Conservation (phyloP, 1,140 invertebrate genomes). For the Delia radicum region DNA sequence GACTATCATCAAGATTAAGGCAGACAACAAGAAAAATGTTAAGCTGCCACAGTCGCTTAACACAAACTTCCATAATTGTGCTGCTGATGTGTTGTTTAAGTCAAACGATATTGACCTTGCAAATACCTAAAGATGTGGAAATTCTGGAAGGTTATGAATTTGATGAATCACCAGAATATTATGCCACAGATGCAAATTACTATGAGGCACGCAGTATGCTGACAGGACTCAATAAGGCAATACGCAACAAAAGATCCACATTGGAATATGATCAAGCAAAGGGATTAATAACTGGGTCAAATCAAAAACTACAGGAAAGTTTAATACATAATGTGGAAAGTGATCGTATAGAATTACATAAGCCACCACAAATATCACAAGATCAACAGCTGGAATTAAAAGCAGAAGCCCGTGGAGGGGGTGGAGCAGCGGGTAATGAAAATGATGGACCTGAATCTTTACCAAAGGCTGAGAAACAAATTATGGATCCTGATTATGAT, state of each 20-base stretch:
- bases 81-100: neutral
- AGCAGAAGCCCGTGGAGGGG: neutral
- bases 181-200: constrained; percentile 27
- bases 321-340: constrained; percentile 23
- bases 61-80: neutral
- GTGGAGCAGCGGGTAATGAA: neutral
- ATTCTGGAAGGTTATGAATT: constrained; percentile 35
- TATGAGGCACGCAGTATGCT: constrained; percentile 32
- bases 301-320: constrained; percentile 9
- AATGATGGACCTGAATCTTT: neutral
- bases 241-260: constrained; percentile 32
- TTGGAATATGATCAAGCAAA: constrained; percentile 30
- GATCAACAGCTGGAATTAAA: neutral
- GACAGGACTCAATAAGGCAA: constrained; percentile 24
- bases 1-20: neutral
- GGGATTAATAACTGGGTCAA: neutral
- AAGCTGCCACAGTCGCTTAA: neutral
- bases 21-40: neutral
- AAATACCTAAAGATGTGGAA: constrained; percentile 34
- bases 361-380: neutral
- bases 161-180: constrained; percentile 31
- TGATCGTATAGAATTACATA: constrained; percentile 22
- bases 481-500: constrained; percentile 33
- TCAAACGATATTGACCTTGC: constrained; percentile 5
- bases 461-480: constrained; percentile 32